Percentiles rank a stretch among this genome's conserved stretches.
These are phyloP conservation scores for Eubasilissa splendida DNA, from an alignment of 2,888 invertebrate species.

Conservation along the genomic window DNA sequence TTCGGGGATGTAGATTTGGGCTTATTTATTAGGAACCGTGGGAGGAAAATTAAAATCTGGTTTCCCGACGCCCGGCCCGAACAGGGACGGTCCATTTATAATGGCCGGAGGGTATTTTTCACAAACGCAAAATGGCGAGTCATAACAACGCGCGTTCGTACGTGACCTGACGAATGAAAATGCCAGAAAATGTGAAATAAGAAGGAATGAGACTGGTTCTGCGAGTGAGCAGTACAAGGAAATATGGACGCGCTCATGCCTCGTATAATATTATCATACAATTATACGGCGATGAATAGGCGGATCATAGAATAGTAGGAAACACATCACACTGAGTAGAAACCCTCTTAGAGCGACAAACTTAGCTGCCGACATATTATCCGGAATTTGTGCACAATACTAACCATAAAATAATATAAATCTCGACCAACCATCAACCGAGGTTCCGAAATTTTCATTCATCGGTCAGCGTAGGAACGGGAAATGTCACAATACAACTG, in stretches of 20 bases:
- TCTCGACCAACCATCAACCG: no score
- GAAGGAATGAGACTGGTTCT: constrained; percentile 21
- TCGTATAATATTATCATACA: constrained; percentile 49
- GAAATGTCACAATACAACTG: no score
- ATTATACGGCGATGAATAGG: constrained; percentile 23
- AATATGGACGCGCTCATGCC: constrained; percentile 36
- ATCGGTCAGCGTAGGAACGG: no score
- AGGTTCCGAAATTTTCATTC: no score
- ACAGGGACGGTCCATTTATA: constrained; percentile 43
- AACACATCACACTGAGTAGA: not conserved
- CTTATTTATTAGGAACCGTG: constrained; percentile 32
- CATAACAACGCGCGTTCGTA: constrained; percentile 54
- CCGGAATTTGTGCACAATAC: no score
- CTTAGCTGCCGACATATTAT: no score
- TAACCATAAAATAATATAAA: no score
- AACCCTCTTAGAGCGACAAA: no score
- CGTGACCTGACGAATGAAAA: constrained; percentile 52
- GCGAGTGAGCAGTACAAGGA: constrained; percentile 23
- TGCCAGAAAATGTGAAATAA: constrained; percentile 49
- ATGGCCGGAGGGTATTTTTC: constrained; percentile 47
- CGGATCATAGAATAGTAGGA: not conserved
- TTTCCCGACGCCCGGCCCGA: constrained; percentile 19
- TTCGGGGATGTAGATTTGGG: constrained; percentile 24
- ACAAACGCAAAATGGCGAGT: constrained; percentile 52
- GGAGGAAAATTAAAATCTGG: constrained; percentile 45